These are phyloP conservation scores for Lamellibrachia luymesi DNA, from an alignment of 1,140 invertebrate genomes.

Conservation along the genomic window DNA sequence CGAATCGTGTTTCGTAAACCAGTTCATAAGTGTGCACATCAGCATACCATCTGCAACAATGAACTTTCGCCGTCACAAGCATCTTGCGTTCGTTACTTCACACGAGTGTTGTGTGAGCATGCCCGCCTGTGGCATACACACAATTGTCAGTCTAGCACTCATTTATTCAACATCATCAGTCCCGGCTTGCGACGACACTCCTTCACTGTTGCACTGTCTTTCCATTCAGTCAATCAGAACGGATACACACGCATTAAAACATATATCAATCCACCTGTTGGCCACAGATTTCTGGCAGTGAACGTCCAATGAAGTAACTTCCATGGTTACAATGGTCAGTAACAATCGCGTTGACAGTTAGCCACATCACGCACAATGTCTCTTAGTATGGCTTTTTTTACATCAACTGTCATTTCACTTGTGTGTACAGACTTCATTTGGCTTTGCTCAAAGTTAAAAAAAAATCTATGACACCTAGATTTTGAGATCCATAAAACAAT, in stretches of 20 bases:
- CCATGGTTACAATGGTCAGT: background rate
- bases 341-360: background rate
- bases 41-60: background rate
- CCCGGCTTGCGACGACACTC: background rate
- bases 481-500: background rate
- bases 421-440: background rate
- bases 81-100: background rate
- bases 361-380: background rate
- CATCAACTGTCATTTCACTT: background rate
- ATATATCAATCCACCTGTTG: background rate
- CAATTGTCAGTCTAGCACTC: background rate
- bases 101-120: background rate
- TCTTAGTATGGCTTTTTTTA: background rate
- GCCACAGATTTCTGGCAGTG: conserved; percentile 3
- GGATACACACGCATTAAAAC: background rate
- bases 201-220: background rate
- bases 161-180: background rate
- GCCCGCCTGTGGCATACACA: background rate
- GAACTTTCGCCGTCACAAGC: background rate
- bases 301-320: background rate
- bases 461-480: background rate
- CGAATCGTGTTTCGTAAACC: background rate
- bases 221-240: background rate
- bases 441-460: background rate
- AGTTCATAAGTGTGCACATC: background rate